Conservation (phyloP, 2,797 vertebrate genomes). For the Sebastolobus alascanus region DNA sequence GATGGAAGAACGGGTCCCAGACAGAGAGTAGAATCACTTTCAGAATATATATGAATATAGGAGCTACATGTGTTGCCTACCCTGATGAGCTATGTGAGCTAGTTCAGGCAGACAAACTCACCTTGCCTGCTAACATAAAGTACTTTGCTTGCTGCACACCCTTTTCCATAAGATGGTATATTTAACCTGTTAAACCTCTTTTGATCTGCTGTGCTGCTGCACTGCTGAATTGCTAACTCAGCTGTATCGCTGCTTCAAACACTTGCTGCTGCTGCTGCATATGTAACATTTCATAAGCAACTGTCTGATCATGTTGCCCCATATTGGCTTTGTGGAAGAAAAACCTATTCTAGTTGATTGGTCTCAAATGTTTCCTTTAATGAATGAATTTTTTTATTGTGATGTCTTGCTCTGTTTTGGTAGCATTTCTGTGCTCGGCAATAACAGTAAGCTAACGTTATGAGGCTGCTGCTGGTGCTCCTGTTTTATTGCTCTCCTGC, state of each 20-base stretch:
- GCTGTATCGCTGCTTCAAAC: background rate
- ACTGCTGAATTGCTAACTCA: background rate
- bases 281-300: background rate
- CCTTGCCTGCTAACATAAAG: background rate
- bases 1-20: background rate
- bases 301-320: background rate
- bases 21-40: background rate
- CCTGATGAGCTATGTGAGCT: background rate
- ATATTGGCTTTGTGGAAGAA: background rate
- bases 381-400: background rate
- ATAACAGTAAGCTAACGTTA: background rate
- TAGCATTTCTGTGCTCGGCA: background rate
- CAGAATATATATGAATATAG: background rate
- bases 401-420: background rate
- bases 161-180: background rate
- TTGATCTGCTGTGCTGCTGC: background rate
- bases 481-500: background rate
- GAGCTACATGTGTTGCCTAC: background rate
- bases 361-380: background rate
- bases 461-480: background rate
- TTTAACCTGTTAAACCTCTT: background rate
- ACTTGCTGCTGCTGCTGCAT: constrained; percentile 1
- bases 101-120: background rate
- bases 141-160: background rate
- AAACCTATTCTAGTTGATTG: background rate